Evolutionary conservation across 1,140 invertebrate genomes (phyloP).

Genomic region (Aporrectodea caliginosa): DNA sequence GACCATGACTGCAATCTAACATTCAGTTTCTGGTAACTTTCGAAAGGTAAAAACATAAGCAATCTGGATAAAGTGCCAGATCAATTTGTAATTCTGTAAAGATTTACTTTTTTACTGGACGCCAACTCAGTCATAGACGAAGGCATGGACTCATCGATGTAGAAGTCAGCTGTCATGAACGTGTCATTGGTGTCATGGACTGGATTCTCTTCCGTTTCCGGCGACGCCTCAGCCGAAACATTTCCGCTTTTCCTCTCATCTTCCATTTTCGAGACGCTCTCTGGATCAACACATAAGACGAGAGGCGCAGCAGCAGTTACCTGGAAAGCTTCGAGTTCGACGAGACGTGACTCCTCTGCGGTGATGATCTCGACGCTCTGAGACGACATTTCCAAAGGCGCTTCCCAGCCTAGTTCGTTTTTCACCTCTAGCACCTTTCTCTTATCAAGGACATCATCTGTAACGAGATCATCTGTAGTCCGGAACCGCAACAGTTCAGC

Average conservation of each 20-base stretch:
- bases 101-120: constrained; percentile 32
- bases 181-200: constrained; percentile 57
- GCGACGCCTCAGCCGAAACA: not conserved
- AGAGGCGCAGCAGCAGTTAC: too few species aligned
- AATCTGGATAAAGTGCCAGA: too few species aligned
- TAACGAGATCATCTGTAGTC: not conserved
- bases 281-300: too few species aligned
- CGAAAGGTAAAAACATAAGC: too few species aligned
- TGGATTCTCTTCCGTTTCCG: constrained; percentile 33
- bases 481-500: not conserved
- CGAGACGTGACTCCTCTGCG: not conserved
- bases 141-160: constrained; percentile 74
- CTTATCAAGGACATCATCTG: not conserved
- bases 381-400: not conserved
- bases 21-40: too few species aligned
- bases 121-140: constrained; percentile 55
- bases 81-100: not conserved
- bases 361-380: constrained; percentile 1
- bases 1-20: too few species aligned
- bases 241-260: too few species aligned
- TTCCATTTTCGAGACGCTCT: too few species aligned
- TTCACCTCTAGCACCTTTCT: not conserved
- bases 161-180: constrained; percentile 75
- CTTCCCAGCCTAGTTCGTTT: too few species aligned
- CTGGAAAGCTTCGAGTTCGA: not conserved